phyloP scores from a whole-genome alignment of 2,888 invertebrate genomes.

The Metopia argyrocephala region DNA sequence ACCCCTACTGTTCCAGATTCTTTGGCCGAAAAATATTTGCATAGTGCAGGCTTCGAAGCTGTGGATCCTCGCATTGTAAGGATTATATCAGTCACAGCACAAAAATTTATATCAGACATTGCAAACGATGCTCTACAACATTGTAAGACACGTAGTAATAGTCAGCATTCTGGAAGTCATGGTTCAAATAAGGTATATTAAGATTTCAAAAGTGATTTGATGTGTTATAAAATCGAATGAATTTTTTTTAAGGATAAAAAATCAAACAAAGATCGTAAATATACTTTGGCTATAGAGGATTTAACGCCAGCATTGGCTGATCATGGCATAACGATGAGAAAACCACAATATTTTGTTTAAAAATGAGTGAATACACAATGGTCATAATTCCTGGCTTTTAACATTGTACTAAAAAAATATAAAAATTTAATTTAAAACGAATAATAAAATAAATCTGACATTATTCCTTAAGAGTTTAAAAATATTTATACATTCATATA shows the following conservation, averaged over 20 bases:
- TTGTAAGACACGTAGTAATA: slow-evolving; percentile 94
- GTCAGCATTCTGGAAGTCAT: slow-evolving; percentile 81
- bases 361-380: not conserved
- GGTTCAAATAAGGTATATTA: slow-evolving; percentile 79
- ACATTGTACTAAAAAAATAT: not conserved
- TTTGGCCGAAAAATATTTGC: slow-evolving; percentile 57
- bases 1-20: slow-evolving; percentile 89
- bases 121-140: slow-evolving; percentile 98
- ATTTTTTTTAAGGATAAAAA: slow-evolving; percentile 79
- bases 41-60: slow-evolving; percentile 89
- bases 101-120: slow-evolving; percentile 98
- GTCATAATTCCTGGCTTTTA: not conserved
- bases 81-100: slow-evolving; percentile 95
- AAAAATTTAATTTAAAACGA: not conserved
- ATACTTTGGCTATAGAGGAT: slow-evolving; percentile 97
- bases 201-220: slow-evolving; percentile 38
- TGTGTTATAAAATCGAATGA: not conserved
- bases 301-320: slow-evolving; percentile 95
- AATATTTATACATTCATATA: no score
- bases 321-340: slow-evolving; percentile 96
- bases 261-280: slow-evolving; percentile 85
- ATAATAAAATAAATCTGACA: not conserved
- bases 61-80: slow-evolving; percentile 94
- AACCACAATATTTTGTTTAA: slow-evolving; percentile 94
- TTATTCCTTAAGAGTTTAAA: no score